Evolutionary conservation across 1,140 invertebrate genomes (phyloP).

Genomic region (Caerostris darwini): DNA sequence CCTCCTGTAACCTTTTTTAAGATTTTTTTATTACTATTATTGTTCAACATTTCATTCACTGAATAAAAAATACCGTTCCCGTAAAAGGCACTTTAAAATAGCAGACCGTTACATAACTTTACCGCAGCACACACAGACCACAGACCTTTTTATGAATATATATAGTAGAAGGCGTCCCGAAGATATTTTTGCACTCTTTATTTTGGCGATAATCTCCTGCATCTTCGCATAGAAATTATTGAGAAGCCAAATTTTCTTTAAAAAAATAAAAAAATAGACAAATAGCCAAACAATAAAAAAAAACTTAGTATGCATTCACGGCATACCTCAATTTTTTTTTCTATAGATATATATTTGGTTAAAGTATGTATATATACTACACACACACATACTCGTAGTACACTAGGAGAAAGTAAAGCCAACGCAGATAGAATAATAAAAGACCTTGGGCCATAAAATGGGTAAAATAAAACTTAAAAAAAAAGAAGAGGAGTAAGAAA

Average conservation of each 20-base stretch:
- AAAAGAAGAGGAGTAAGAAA: constrained; percentile 60
- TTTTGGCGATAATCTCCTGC: constrained; percentile 42
- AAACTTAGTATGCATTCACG: not conserved
- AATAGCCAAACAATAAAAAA: too few species aligned
- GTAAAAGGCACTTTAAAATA: constrained; percentile 48
- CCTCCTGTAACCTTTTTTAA: not conserved
- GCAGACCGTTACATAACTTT: not conserved
- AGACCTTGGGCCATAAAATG: constrained; percentile 63
- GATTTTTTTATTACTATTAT: not conserved
- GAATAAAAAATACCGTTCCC: constrained; percentile 39
- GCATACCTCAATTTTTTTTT: too few species aligned
- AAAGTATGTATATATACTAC: constrained; percentile 39
- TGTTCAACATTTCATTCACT: not conserved
- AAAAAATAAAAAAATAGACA: not conserved
- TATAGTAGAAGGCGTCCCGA: not conserved
- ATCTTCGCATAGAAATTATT: constrained; percentile 64
- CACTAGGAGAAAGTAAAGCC: constrained; percentile 9
- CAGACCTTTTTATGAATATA: constrained; percentile 1
- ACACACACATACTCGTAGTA: not conserved
- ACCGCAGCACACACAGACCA: not conserved
- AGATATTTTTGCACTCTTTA: constrained; percentile 40
- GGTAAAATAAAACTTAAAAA: not conserved
- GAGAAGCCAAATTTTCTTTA: constrained; percentile 30
- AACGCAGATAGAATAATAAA: constrained; percentile 70
- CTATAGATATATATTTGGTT: constrained; percentile 31